Conservation (phyloP, 2,113 vertebrate genomes). For the Regulus satrapa region DNA sequence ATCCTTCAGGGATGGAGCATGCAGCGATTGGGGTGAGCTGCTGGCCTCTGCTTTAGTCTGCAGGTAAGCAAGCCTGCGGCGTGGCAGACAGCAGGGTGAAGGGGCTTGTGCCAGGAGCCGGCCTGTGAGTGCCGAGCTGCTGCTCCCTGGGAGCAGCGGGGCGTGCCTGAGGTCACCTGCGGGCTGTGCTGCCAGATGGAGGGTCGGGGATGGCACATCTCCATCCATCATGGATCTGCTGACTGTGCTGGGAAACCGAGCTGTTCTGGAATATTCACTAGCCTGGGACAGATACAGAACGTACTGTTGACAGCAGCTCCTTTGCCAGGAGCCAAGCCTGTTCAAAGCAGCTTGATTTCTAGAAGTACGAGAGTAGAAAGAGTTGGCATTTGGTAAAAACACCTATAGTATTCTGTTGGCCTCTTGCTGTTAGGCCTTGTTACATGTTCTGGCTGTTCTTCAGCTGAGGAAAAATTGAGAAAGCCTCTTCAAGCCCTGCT, state of each 20-base stretch:
- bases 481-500: not conserved
- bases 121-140: not conserved
- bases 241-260: not conserved
- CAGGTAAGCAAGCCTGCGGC: rapidly evolving
- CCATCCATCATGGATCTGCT: rapidly evolving
- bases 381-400: not conserved
- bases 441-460: not conserved
- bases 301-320: not conserved
- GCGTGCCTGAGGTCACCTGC: rapidly evolving
- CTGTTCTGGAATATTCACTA: not conserved
- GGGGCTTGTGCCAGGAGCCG: not conserved
- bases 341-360: not conserved
- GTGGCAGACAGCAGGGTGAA: not conserved
- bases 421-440: not conserved
- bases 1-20: not conserved
- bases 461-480: not conserved
- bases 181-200: not conserved
- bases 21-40: rapidly evolving
- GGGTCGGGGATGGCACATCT: not conserved
- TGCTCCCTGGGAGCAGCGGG: not conserved
- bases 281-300: not conserved
- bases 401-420: not conserved
- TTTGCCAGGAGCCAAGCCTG: not conserved
- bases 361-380: not conserved
- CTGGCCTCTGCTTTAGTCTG: not conserved